These are phyloP conservation scores for Clamator glandarius DNA, from an alignment of 2,797 vertebrate genomes.

Conservation along the genomic window DNA sequence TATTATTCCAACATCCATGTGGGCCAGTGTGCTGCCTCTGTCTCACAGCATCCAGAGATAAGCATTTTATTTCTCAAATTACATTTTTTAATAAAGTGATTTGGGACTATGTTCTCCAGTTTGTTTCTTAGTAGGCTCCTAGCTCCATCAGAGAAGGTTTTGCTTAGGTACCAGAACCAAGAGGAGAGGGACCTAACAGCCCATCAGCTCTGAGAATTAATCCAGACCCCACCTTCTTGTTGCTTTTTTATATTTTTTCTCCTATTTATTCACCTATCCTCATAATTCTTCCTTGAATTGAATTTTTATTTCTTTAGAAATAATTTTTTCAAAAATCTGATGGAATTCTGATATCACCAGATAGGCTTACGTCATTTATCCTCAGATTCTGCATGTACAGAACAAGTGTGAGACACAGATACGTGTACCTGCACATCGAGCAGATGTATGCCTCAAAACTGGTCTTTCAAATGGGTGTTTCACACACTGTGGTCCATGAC, in stretches of 20 bases:
- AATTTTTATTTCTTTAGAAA: neutral
- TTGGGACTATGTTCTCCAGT: neutral
- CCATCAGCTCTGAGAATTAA: neutral
- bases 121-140: neutral
- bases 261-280: neutral
- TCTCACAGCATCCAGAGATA: neutral
- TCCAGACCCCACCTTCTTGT: neutral
- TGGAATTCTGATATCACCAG: too few relatives aligned
- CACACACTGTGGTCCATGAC: accelerated
- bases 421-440: neutral
- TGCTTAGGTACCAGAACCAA: neutral
- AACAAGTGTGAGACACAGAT: neutral
- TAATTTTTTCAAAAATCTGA: neutral
- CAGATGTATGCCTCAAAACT: neutral
- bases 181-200: neutral
- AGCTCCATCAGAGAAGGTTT: neutral
- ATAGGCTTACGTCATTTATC: neutral
- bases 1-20: neutral
- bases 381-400: neutral
- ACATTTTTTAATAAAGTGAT: neutral
- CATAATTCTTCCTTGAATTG: neutral
- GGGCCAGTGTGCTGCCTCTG: neutral
- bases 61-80: slow-evolving; percentile 24
- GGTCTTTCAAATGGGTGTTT: neutral
- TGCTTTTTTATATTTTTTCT: neutral